phyloP scores from a whole-genome alignment of 2,797 vertebrate genomes.

The Odontamblyopus lacepedii region DNA sequence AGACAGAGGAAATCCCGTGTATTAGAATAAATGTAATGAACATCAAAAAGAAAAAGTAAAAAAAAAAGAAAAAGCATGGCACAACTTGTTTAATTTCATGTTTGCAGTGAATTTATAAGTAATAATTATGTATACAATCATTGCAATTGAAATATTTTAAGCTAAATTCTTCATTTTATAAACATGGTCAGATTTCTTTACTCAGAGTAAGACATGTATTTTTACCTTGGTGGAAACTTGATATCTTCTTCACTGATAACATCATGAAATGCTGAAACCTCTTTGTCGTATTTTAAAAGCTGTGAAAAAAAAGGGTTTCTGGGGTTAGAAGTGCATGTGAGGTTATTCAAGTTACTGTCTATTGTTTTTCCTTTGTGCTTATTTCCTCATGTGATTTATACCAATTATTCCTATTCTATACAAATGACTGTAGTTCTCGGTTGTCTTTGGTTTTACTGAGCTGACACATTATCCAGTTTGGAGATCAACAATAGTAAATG shows the following conservation, averaged over 20 bases:
- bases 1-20: not conserved
- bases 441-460: not conserved
- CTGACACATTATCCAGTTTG: not conserved
- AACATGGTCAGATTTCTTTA: not conserved
- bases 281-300: constrained; percentile 84
- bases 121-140: too few species aligned
- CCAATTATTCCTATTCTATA: not conserved
- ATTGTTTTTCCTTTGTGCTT: not conserved
- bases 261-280: constrained; percentile 73
- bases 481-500: constrained; percentile 16
- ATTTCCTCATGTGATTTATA: not conserved
- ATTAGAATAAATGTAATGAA: not conserved
- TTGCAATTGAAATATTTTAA: not conserved
- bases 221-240: constrained; percentile 82
- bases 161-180: not conserved
- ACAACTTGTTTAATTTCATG: too few species aligned
- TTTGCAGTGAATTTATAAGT: too few species aligned
- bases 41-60: not conserved
- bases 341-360: constrained; percentile 1
- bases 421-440: not conserved
- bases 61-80: too few species aligned
- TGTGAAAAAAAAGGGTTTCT: constrained; percentile 33
- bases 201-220: not conserved
- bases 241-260: constrained; percentile 79
- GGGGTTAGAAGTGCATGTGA: too few species aligned